A percentile compares a stretch with the other conserved stretches of the same genome.
phyloP scores from a whole-genome alignment of 2,888 invertebrate species.

The Podotricha telesiphe region DNA sequence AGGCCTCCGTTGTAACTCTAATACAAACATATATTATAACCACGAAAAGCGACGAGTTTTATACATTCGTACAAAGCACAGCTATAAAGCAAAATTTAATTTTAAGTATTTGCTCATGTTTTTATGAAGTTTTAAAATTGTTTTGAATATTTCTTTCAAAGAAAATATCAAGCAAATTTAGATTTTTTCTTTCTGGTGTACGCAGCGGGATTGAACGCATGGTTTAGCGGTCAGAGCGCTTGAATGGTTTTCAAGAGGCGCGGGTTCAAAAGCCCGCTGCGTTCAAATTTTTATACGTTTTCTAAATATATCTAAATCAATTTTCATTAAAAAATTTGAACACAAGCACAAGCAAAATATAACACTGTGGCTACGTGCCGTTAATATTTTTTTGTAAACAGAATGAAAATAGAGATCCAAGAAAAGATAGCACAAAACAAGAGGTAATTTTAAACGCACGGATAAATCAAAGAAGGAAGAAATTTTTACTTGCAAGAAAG shows the following conservation, averaged over 20 bases:
- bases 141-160: slow-evolving; percentile 5
- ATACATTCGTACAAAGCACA: neutral
- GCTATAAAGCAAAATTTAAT: neutral
- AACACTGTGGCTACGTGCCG: neutral
- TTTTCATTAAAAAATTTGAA: neutral
- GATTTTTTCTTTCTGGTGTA: too few species aligned
- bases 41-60: neutral
- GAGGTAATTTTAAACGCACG: too few species aligned
- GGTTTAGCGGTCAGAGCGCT: too few species aligned
- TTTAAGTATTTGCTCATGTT: slow-evolving; percentile 10
- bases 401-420: neutral
- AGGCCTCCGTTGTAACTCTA: too few species aligned
- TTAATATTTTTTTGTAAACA: neutral
- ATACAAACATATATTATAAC: too few species aligned
- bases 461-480: neutral
- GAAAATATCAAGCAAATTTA: neutral
- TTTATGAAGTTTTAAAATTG: slow-evolving; percentile 16
- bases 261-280: too few species aligned
- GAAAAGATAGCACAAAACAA: too few species aligned
- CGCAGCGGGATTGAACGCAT: too few species aligned
- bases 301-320: too few species aligned
- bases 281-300: too few species aligned
- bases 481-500: neutral
- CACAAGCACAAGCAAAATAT: neutral
- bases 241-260: too few species aligned